Conservation (phyloP, 2,797 vertebrate genomes). For the Paramormyrops hopkinsi region DNA sequence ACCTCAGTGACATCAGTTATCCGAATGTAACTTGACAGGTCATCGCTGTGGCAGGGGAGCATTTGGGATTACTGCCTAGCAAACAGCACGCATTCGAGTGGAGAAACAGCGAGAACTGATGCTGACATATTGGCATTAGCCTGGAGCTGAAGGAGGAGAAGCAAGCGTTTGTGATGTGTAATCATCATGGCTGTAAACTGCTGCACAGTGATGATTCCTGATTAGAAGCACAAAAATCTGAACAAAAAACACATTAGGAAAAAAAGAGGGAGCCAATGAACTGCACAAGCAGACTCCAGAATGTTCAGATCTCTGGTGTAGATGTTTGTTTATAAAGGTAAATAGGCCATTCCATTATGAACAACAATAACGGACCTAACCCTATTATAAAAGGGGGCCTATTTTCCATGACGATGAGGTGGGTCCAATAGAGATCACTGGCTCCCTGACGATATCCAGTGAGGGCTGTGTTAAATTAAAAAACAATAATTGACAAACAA, state of each 20-base stretch:
- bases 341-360: neutral
- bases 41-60: neutral
- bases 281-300: neutral
- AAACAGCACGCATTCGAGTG: neutral
- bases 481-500: neutral
- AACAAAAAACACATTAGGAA: neutral
- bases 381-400: neutral
- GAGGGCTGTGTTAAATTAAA: neutral
- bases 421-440: neutral
- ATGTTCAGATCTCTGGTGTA: neutral
- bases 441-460: neutral
- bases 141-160: neutral
- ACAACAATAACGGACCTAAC: neutral
- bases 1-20: neutral
- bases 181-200: neutral
- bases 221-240: neutral
- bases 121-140: neutral
- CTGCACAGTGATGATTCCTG: neutral
- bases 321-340: neutral
- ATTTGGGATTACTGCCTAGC: neutral
- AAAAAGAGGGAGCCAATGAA: neutral
- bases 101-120: neutral
- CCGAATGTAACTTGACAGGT: neutral
- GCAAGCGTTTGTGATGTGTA: neutral
- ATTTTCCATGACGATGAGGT: neutral